Base-by-base conservation (phyloP, 2,797 vertebrate species). In the Loriculus beryllinus region DNA sequence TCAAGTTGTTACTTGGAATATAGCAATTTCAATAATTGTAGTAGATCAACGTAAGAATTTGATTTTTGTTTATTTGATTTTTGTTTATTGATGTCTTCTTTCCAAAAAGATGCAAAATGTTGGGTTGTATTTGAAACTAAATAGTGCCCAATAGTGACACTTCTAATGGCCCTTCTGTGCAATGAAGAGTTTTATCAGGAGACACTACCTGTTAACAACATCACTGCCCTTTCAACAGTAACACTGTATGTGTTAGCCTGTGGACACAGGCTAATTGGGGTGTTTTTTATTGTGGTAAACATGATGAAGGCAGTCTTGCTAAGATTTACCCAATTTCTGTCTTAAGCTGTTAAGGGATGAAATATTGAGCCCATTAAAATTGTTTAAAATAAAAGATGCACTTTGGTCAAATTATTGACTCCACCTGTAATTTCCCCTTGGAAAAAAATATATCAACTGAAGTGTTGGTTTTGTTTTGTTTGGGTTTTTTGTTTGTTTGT, bases 401-500 rank as follows among this genome's bases (percentile, higher is more conserved):
- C 7, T 64, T 6, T 62, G 15, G 63, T 82, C 6, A 23, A 51
- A 76, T 67, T 59, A 43, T 25, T 78, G 40, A 51, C 14, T 23
- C 1, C 7, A 37, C 13, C 10, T 28, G 3, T 62, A 54, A 35
- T 88, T 86, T 54, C 12, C 4, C 6, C 42, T 70, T 63, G 26
- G 16, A 85, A 45, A 68, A 0, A 33, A 35, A 28, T 40, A 3
- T 15, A 11, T 78, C 13, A 49, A 1, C 11, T 51, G 25, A 51
- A n/a, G 25, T 9, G 6, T 11, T 37, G 28, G 4, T 31, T 43
- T 56, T 19, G 29, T 39, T 39, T 39, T 25, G 9, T 43, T 42
- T 35, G 3, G 1, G 0, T 19, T 33, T 31, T 17, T 12, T 11
- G 37, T 37, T 6, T 5, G 6, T 40, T 52, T 18, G 0, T 31